Percentiles rank a stretch among this genome's conserved stretches.
These are phyloP conservation scores for Cantharis lateralis DNA, from an alignment of 2,888 invertebrate species.

Conservation along the genomic window DNA sequence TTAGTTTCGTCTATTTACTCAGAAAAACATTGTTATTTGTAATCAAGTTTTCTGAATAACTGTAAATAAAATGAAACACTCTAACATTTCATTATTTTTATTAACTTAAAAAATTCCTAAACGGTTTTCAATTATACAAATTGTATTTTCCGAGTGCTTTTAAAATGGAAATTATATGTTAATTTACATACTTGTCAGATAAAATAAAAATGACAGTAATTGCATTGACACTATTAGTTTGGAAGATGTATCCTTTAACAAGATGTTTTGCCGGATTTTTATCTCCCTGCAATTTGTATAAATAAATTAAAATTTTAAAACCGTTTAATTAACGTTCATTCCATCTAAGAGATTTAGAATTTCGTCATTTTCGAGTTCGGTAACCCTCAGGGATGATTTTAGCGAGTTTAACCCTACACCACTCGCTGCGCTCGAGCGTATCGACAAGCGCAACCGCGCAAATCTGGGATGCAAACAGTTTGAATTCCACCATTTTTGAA, in stretches of 20 bases:
- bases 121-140: background rate
- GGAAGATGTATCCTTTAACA: background rate
- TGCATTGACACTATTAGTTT: background rate
- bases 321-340: too few species aligned
- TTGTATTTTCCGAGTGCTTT: background rate
- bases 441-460: too few species aligned
- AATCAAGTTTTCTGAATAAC: background rate
- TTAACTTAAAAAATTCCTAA: background rate
- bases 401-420: too few species aligned
- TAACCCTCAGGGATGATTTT: too few species aligned
- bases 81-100: background rate
- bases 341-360: too few species aligned
- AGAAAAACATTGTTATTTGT: background rate
- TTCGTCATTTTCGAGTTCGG: too few species aligned
- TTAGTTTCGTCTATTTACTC: conserved; percentile 6
- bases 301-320: too few species aligned
- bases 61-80: background rate
- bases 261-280: background rate
- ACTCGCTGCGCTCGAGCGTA: too few species aligned
- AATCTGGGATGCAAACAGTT: too few species aligned
- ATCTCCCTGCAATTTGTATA: background rate
- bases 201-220: background rate
- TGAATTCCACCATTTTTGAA: too few species aligned
- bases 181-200: background rate
- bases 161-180: background rate